Conservation (phyloP, 2,888 invertebrate species). For the Aphrophora alni region DNA sequence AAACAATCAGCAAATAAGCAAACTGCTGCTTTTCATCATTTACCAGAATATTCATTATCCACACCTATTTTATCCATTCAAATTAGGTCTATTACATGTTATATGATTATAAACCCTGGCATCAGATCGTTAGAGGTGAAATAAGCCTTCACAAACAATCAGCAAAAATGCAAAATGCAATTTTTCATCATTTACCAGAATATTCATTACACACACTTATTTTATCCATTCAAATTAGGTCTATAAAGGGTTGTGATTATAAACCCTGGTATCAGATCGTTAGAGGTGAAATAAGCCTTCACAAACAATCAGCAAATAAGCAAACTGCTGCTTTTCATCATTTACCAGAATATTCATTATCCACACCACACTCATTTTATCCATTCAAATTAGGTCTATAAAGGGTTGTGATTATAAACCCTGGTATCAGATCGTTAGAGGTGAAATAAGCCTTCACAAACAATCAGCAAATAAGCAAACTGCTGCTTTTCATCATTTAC, state of each 20-base stretch:
- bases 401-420: too few relatives aligned
- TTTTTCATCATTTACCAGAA: constrained; percentile 9
- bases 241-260: too few relatives aligned
- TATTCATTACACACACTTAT: too few relatives aligned
- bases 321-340: constrained; percentile 29
- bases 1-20: constrained; percentile 35
- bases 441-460: constrained; percentile 38
- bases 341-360: background rate
- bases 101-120: too few relatives aligned
- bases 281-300: constrained; percentile 40
- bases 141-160: constrained; percentile 34
- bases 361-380: too few relatives aligned
- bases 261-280: constrained; percentile 39
- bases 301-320: constrained; percentile 35
- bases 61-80: too few relatives aligned
- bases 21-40: constrained; percentile 27
- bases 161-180: constrained; percentile 35
- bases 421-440: constrained; percentile 41
- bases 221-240: too few relatives aligned
- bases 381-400: too few relatives aligned
- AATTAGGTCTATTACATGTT: too few relatives aligned
- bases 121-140: constrained; percentile 42
- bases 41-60: background rate
- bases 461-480: constrained; percentile 33
- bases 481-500: constrained; percentile 22